These are phyloP conservation scores for Teleogryllus oceanicus DNA, from an alignment of 2,888 invertebrate genomes.

Conservation along the genomic window DNA sequence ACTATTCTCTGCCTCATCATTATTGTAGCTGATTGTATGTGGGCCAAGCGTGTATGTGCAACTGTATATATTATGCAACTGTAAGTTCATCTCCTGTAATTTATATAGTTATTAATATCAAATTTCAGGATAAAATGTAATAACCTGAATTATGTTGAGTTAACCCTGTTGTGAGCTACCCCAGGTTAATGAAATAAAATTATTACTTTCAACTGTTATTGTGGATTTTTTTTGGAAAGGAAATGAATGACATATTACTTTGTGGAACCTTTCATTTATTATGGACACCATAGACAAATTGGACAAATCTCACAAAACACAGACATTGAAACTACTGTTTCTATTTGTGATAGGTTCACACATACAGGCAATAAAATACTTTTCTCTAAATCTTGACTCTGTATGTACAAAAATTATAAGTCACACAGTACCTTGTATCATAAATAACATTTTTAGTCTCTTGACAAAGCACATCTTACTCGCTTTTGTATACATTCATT, in stretches of 20 bases:
- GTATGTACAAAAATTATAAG: slow-evolving; percentile 18
- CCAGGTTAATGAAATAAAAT: neutral
- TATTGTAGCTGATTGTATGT: neutral
- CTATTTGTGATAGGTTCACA: slow-evolving; percentile 7
- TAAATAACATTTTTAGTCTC: slow-evolving; percentile 18
- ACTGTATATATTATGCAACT: slow-evolving; percentile 3
- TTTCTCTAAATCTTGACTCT: slow-evolving; percentile 18
- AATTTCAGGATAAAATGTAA: neutral
- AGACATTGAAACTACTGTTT: neutral
- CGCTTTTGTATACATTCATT: neutral
- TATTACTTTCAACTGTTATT: neutral
- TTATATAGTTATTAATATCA: neutral
- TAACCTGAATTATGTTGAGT: slow-evolving; percentile 11
- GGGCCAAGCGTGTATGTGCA: slow-evolving; percentile 2
- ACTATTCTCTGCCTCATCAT: too few species aligned
- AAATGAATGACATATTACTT: neutral
- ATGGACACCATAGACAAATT: slow-evolving; percentile 9
- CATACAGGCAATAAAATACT: slow-evolving; percentile 18
- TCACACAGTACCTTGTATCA: slow-evolving; percentile 9
- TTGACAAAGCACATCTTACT: neutral
- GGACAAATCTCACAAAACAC: neutral
- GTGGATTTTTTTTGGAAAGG: neutral
- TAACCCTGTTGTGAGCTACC: neutral
- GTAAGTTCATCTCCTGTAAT: neutral
- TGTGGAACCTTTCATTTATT: slow-evolving; percentile 7